Evolutionary conservation across 2,113 vertebrate genomes (phyloP), one percentile per base, ranked within the genome.

Genomic region (Egretta garzetta): DNA sequence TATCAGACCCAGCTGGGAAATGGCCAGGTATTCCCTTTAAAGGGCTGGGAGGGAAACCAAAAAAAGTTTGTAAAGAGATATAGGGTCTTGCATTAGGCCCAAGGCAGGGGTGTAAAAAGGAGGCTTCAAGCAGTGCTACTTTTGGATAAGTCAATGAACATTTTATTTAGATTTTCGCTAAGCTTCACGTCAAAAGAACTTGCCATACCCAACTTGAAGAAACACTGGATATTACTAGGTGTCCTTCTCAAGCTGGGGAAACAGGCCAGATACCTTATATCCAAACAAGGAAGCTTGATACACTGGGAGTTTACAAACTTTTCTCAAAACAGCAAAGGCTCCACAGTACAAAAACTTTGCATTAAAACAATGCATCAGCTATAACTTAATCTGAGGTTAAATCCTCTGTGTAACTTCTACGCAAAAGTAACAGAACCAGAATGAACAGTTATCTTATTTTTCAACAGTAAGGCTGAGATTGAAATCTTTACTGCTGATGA

Each of bases 161-260:
- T 39, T 76, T 63, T 71, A 55, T 37, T 80, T 18, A 43, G 12
- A 24, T 71, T 66, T 28, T 83, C 64, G 41, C 21, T 60, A 88
- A 90, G 13, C 30, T 58, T 82, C 52, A 52, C 3, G 41, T 43
- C 18, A 45, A 50, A 86, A 86, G 45, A 76, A n/a, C 3, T 7
- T 17, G 43, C 7, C 24, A 73, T 74, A 81, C 8, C 4, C 22
- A 67, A 9, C 27, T 24, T 58, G 35, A 88, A 94, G 74, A 22
- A 84, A 47, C 13, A 32, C 12, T 50, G 41, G 30, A 26, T 37
- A 26, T 26, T 56, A 77, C 6, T 0, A 0, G 6, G 68, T 80
- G 10, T 26, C 53, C 17, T 86, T 63, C n/a, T 66, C 41, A 47
- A 32, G 32, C 35, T n/a, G 24, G 9, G 37, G 11, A 88, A 76